Evolutionary conservation across 1,140 invertebrate species (phyloP), one percentile per base, ranked within the genome.

Genomic region (Holcopasites calliopsidis): DNA sequence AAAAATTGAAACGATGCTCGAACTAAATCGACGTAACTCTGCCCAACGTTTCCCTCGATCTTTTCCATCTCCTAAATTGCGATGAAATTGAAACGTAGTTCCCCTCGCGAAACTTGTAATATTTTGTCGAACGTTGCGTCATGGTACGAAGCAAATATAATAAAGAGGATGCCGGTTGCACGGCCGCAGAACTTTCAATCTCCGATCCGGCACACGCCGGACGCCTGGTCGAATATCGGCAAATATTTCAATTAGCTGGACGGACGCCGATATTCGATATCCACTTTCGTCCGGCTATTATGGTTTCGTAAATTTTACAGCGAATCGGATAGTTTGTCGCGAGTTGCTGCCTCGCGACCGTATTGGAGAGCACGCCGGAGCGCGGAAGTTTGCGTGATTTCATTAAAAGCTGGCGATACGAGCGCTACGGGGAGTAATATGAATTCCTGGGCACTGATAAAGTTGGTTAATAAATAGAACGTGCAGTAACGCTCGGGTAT

Each of bases 241-340:
- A 80, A 80, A 80, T 80, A 80, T 80, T 80, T 80, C 77, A 80
- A 80, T 80, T 80, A 80, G 76, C 68, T 65, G 49, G 18, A n/a
- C 54, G 42, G 18, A 68, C 31, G 38, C 61, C 77, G 35, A 79
- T 79, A 80, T 69, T 57, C 79, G 64, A 80, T 80, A 80, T 80
- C 64, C 62, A 50, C 26, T 65, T 21, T 13, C 23, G 28, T 35
- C 52, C 33, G 57, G 42, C 42, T 60, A 64, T 80, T 79, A 79
- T 58, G 49, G 65, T 50, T 78, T 80, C 80, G 75, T 83, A 80
- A 84, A 83, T 84, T 83, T 64, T 54, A 21, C 55, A 68, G 42
- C 55, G 62, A 62, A 52, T 55, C 21, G 31, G 26, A 72, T 80
- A 83, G 60, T 77, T 73, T 58, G 57, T 65, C 35, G 44, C 64